phyloP scores from a whole-genome alignment of 2,888 invertebrate genomes.

The Drosophila dives region DNA sequence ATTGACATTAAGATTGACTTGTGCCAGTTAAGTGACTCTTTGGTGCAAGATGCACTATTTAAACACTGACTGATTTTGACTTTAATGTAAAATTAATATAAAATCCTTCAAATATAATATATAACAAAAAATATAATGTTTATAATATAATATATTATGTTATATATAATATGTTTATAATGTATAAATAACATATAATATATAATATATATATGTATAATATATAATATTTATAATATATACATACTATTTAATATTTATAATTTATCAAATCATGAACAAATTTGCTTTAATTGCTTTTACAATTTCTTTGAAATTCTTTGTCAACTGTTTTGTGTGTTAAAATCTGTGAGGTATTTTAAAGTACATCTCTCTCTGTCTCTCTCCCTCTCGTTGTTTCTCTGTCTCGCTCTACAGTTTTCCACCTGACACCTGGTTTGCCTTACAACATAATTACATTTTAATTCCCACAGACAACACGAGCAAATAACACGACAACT shows the following conservation, averaged over 20 bases:
- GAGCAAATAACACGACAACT: conserved; percentile 58
- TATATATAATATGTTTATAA: too few relatives aligned
- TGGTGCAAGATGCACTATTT: not conserved
- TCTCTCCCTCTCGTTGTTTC: not conserved
- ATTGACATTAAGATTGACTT: not conserved
- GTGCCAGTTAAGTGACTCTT: conserved; percentile 1
- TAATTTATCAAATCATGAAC: not conserved
- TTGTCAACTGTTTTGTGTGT: not conserved
- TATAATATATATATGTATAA: too few relatives aligned
- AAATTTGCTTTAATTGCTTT: not conserved
- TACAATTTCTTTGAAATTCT: not conserved
- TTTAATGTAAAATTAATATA: not conserved
- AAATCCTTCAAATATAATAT: too few relatives aligned
- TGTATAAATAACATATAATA: too few relatives aligned
- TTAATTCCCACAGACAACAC: conserved; percentile 69
- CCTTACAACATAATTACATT: conserved; percentile 73
- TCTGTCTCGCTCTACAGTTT: conserved; percentile 2
- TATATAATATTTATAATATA: too few relatives aligned
- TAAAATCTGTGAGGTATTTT: conserved; percentile 25
- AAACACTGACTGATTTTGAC: not conserved
- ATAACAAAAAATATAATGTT: not conserved
- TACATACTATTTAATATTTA: too few relatives aligned
- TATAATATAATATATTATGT: not conserved
- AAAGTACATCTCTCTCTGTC: conserved; percentile 9
- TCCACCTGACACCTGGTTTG: conserved; percentile 45